phyloP scores from a whole-genome alignment of 2,888 invertebrate species.

The Watsonalla binaria region DNA sequence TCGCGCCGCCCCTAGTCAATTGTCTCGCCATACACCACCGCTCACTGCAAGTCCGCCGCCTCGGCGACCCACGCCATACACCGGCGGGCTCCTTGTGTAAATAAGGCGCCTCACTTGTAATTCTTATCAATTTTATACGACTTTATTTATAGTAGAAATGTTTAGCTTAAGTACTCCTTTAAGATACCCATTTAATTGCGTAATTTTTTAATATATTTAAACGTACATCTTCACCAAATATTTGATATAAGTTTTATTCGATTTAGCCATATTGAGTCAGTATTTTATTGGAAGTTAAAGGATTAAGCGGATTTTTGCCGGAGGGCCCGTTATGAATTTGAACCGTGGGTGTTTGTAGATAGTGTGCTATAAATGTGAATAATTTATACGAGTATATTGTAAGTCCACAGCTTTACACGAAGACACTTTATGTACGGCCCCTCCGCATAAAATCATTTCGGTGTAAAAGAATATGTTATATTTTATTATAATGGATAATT shows the following conservation, averaged over 20 bases:
- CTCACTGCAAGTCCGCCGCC: conserved; percentile 28
- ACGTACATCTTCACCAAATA: conserved; percentile 74
- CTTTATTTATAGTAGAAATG: conserved; percentile 63
- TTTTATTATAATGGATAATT: conserved; percentile 68
- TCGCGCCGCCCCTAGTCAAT: conserved; percentile 55
- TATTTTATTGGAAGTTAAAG: conserved; percentile 71
- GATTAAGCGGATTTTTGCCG: conserved; percentile 61
- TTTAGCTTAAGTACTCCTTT: conserved; percentile 63
- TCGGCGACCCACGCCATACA: conserved; percentile 21
- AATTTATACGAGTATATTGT: conserved; percentile 78
- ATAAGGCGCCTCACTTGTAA: conserved; percentile 31
- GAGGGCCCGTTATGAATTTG: conserved; percentile 64
- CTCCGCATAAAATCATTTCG: conserved; percentile 58
- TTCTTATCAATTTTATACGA: conserved; percentile 69
- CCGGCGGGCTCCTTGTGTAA: conserved; percentile 6
- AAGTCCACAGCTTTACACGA: conserved; percentile 77
- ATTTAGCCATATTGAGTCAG: conserved; percentile 77
- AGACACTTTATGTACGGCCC: conserved; percentile 66
- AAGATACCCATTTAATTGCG: conserved; percentile 65
- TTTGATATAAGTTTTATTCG: conserved; percentile 77
- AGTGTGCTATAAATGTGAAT: conserved; percentile 78
- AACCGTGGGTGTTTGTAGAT: conserved; percentile 73
- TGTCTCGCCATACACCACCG: conserved; percentile 51
- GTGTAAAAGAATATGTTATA: conserved; percentile 60
- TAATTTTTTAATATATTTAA: conserved; percentile 59